Evolutionary conservation across 2,113 vertebrate species (phyloP), one percentile per base, ranked within the genome.

Genomic region (Ascaphus truei): DNA sequence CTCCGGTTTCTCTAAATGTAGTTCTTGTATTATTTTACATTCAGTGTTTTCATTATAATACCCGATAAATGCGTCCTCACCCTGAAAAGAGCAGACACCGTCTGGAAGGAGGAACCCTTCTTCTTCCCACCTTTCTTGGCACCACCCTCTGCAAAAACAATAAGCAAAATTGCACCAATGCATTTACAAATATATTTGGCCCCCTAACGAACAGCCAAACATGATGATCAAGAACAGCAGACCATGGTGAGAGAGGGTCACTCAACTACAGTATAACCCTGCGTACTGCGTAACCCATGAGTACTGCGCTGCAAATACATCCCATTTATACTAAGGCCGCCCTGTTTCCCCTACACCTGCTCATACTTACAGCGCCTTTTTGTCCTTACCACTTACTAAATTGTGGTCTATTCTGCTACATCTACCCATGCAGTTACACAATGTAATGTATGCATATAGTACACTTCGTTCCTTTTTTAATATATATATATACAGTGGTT

Each of bases 61-160:
- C n/a, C n/a, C n/a, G n/a, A n/a, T 34, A 12, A 13, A 56, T 1
- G 18, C 31, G 10, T 16, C 6, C 66, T 13, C 88, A 92, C 90
- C 87, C 95, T 93, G 78, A 97, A 97, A 51, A 95, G 86, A 71
- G 94, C 94, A 0, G 95, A 98, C 34, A 98, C 96, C 0, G 95
- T 98, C 83, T 98, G 96, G 81, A 98, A 96, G 59, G 96, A 98
- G 20, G 93, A 93, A 43, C 96, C 96, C 86, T 98, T 98, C 87
- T 98, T 98, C 79, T 98, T 98, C 53, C 76, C 86, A 0, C 68
- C 92, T 71, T 96, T 98, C 82, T 96, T 97, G 36, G 82, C 22
- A 27, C 84, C 22, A 0, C 86, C 81, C 48, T 84, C 90, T 90
- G 73, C 62, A 22, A 12, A 25, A 6, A 26, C 1, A 53, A 41